Conservation (phyloP, 2,888 invertebrate species). For the Colostygia pectinataria region DNA sequence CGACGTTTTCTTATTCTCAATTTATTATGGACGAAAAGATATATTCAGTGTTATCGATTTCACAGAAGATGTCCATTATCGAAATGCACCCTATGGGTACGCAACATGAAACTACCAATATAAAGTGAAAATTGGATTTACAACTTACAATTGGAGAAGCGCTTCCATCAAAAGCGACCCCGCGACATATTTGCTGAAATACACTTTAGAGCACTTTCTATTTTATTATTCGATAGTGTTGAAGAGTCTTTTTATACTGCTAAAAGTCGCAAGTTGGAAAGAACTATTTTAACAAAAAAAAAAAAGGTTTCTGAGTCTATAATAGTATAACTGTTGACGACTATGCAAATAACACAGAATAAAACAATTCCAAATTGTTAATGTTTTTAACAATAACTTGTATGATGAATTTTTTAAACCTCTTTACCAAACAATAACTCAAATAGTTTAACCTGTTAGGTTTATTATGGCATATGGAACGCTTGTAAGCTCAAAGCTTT, state of each 20-base stretch:
- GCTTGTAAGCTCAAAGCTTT: not conserved
- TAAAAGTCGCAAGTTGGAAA: conserved; percentile 1
- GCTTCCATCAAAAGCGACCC: conserved; percentile 77
- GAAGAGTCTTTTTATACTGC: conserved; percentile 5
- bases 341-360: too few relatives aligned
- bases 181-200: conserved; percentile 69
- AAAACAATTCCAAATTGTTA: too few relatives aligned
- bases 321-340: too few relatives aligned
- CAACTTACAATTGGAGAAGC: conserved; percentile 78
- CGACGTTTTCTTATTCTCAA: too few relatives aligned
- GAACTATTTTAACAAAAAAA: too few relatives aligned
- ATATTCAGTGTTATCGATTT: conserved; percentile 20
- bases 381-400: too few relatives aligned
- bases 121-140: conserved; percentile 82
- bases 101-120: conserved; percentile 70
- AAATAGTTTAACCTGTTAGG: not conserved
- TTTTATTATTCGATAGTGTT: conserved; percentile 30
- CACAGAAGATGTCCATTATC: conserved; percentile 31
- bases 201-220: conserved; percentile 64
- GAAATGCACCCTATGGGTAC: conserved; percentile 61
- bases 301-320: too few relatives aligned
- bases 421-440: too few relatives aligned
- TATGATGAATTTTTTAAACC: too few relatives aligned
- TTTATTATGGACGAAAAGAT: conserved; percentile 24
- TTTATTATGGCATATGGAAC: not conserved